Percentiles rank a stretch among this genome's conserved stretches.
Conservation (phyloP, 37 sponge, comb jelly and placozoan genomes). For the Hormiphora californensis region DNA sequence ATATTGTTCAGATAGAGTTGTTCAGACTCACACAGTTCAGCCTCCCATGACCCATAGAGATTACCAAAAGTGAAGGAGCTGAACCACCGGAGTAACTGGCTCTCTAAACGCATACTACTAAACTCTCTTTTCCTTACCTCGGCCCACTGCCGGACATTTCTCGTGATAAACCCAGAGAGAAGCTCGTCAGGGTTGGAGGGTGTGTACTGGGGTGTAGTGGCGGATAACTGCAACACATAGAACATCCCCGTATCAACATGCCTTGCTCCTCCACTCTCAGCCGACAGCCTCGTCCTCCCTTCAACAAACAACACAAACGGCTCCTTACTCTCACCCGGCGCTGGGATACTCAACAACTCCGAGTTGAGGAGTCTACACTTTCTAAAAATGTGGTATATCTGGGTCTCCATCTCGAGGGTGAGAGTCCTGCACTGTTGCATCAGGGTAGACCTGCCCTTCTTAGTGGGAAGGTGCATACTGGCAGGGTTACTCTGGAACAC, state of each 20-base stretch:
- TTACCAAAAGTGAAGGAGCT: too few species aligned
- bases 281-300: background rate
- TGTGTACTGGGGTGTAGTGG: constrained; percentile 18
- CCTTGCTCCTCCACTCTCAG: background rate
- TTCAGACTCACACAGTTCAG: too few species aligned
- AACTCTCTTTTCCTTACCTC: too few species aligned
- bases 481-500: constrained; percentile 43
- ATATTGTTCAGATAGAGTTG: too few species aligned
- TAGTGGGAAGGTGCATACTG: constrained; percentile 44
- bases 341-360: background rate
- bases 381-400: constrained; percentile 51
- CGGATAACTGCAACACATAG: constrained; percentile 6
- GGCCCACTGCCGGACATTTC: too few species aligned
- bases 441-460: too few species aligned
- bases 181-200: too few species aligned
- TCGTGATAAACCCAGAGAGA: too few species aligned
- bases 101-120: too few species aligned
- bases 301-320: constrained; percentile 46
- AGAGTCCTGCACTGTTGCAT: constrained; percentile 52
- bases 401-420: constrained; percentile 39
- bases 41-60: too few species aligned
- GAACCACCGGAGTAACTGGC: too few species aligned
- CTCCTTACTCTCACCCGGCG: constrained; percentile 7
- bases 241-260: constrained; percentile 38
- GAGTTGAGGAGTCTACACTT: constrained; percentile 24